A percentile compares a stretch with the other conserved stretches of the same genome.
These are phyloP conservation scores for Drosophila equinoxialis DNA, from an alignment of 1,140 invertebrate genomes.

Conservation along the genomic window DNA sequence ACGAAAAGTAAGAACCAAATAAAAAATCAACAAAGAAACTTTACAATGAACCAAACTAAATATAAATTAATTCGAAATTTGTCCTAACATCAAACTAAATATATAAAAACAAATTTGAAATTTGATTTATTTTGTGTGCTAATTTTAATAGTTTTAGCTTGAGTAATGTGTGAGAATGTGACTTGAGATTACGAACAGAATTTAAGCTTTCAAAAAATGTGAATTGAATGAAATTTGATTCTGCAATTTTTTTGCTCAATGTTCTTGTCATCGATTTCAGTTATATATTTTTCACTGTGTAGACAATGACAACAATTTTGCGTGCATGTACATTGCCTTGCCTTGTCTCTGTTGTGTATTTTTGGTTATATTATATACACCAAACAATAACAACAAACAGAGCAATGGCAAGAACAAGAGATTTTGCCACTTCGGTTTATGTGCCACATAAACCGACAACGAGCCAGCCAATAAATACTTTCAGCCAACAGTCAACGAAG, in stretches of 20 bases:
- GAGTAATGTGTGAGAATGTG: too few species aligned
- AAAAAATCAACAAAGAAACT: slow-evolving; percentile 39
- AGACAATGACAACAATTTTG: slow-evolving; percentile 45
- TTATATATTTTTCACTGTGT: slow-evolving; percentile 39
- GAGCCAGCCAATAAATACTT: slow-evolving; percentile 80
- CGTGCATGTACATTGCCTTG: slow-evolving; percentile 49
- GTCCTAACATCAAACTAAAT: too few species aligned
- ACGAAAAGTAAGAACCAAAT: slow-evolving; percentile 39
- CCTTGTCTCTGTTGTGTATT: slow-evolving; percentile 47
- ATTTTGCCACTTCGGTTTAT: slow-evolving; percentile 74
- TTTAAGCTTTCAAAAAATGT: too few species aligned
- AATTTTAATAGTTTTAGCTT: too few species aligned
- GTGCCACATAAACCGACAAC: slow-evolving; percentile 78
- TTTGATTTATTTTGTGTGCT: too few species aligned
- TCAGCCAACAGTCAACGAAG: slow-evolving; percentile 51
- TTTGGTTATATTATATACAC: slow-evolving; percentile 68
- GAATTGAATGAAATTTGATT: slow-evolving; percentile 24
- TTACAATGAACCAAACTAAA: background rate
- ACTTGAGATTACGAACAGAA: too few species aligned
- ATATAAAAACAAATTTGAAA: slow-evolving; percentile 19
- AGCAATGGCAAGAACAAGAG: slow-evolving; percentile 32
- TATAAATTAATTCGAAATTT: slow-evolving; percentile 24
- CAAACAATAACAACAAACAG: slow-evolving; percentile 25
- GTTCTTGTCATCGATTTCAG: slow-evolving; percentile 62
- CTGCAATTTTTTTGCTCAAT: slow-evolving; percentile 1